Base-by-base conservation (phyloP, 2,888 invertebrate species). In the Chironomus riparius region DNA sequence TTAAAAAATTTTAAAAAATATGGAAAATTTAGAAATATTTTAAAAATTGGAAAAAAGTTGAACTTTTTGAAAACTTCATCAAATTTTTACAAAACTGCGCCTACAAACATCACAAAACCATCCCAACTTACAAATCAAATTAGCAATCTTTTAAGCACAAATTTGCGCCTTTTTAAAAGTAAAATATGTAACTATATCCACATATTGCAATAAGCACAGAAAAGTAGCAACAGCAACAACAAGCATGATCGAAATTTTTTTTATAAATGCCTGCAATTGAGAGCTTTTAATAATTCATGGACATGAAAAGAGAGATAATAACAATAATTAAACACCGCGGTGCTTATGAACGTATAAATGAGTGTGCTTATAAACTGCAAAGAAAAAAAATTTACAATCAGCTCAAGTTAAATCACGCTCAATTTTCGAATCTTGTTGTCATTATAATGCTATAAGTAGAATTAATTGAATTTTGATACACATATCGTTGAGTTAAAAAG, bases 241-340 rank as follows among this genome's bases (percentile, higher is more conserved):
- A 38, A 38, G 38, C 38, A 38, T 38, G 38, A 38, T 10, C 38
- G 38, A 38, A 38, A 10, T 2, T 10, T 38, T n/a, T n/a, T 38
- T 38, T 38, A 56, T 56, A 56, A 56, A 56, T 56, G 56, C 56
- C 13, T 65, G 65, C 65, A 65, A 24, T 65, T 65, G 65, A 65
- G 65, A 65, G 65, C 65, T 65, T 65, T 65, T 65, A 65, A 65
- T 65, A 65, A 65, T 65, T 65, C 65, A 65, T 65, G 65, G 65
- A 65, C 65, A 24, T 21, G 18, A 62, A 38, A 73, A 47, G 72
- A 73, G 38, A 62, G 62, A 73, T 73, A 62, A 73, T 73, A 62
- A 62, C 72, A 73, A 73, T 73, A 73, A 73, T 73, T 73, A 73
- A 73, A 68, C 28, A 62, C 72, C 12, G 22, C 65, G 65, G 24